phyloP scores from a whole-genome alignment of 2,113 vertebrate genomes.

The Cephalopterus ornatus region DNA sequence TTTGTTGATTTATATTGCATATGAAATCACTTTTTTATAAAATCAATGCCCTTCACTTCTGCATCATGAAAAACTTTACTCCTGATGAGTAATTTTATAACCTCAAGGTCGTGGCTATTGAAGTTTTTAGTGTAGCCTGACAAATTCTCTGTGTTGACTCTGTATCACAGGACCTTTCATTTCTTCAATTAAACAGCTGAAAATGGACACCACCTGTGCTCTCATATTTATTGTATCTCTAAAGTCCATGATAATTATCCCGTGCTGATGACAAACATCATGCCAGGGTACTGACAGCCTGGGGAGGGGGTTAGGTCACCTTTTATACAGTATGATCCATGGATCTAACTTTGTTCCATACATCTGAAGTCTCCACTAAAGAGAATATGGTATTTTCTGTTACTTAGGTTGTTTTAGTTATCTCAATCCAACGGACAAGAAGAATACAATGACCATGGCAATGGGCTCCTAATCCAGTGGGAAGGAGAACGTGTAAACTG shows the following conservation, averaged over 20 bases:
- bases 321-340: neutral
- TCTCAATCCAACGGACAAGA: neutral
- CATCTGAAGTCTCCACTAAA: neutral
- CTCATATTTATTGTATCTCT: slow-evolving; percentile 52
- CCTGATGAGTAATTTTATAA: slow-evolving; percentile 52
- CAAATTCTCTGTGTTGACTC: slow-evolving; percentile 51
- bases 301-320: neutral
- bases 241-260: slow-evolving; percentile 60
- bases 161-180: slow-evolving; percentile 62
- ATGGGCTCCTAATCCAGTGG: neutral
- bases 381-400: neutral
- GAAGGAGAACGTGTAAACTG: neutral
- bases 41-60: slow-evolving; percentile 49
- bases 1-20: neutral
- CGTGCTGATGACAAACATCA: slow-evolving; percentile 48
- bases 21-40: slow-evolving; percentile 30
- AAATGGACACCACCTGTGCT: slow-evolving; percentile 67
- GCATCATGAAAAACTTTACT: slow-evolving; percentile 24
- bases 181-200: slow-evolving; percentile 67
- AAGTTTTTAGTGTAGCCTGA: slow-evolving; percentile 45
- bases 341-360: neutral
- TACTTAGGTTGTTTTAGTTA: neutral
- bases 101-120: slow-evolving; percentile 34
- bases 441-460: neutral
- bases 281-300: slow-evolving; percentile 4